Evolutionary conservation across 2,888 invertebrate species (phyloP).

Genomic region (Rhimphoctona megacephalus): DNA sequence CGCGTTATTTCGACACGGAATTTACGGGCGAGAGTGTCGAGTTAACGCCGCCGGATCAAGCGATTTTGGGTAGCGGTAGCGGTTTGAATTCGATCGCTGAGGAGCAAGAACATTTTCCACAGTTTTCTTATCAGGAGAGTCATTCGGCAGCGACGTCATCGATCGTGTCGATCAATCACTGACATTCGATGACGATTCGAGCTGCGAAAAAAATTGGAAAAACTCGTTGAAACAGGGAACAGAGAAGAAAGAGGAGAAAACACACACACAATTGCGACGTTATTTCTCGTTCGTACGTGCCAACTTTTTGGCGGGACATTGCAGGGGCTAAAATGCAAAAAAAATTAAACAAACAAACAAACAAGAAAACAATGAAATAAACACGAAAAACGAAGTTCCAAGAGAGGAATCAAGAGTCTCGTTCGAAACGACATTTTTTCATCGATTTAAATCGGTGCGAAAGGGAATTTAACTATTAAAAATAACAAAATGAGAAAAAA

Average conservation of each 20-base stretch:
- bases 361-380: neutral
- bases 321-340: slow-evolving; percentile 12
- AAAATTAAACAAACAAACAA: neutral
- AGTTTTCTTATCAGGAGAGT: slow-evolving; percentile 87
- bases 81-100: slow-evolving; percentile 88
- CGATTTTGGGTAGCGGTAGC: slow-evolving; percentile 82
- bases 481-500: neutral
- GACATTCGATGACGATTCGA: slow-evolving; percentile 76
- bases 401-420: slow-evolving; percentile 3
- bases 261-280: neutral
- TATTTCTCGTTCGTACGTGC: slow-evolving; percentile 40
- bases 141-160: slow-evolving; percentile 83
- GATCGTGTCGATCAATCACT: slow-evolving; percentile 84
- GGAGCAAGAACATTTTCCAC: slow-evolving; percentile 89
- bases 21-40: slow-evolving; percentile 99
- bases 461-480: neutral
- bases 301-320: slow-evolving; percentile 46
- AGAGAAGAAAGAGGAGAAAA: neutral
- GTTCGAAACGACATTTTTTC: neutral
- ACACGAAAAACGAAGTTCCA: slow-evolving; percentile 14
- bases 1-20: slow-evolving; percentile 98
- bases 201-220: neutral
- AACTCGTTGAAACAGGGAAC: slow-evolving; percentile 4
- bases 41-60: slow-evolving; percentile 95
- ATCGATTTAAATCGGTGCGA: neutral